Percentiles rank a stretch among this genome's conserved stretches.
Evolutionary conservation across 2,888 invertebrate genomes (phyloP).

Genomic region (Caenorhabditis macrosperma): DNA sequence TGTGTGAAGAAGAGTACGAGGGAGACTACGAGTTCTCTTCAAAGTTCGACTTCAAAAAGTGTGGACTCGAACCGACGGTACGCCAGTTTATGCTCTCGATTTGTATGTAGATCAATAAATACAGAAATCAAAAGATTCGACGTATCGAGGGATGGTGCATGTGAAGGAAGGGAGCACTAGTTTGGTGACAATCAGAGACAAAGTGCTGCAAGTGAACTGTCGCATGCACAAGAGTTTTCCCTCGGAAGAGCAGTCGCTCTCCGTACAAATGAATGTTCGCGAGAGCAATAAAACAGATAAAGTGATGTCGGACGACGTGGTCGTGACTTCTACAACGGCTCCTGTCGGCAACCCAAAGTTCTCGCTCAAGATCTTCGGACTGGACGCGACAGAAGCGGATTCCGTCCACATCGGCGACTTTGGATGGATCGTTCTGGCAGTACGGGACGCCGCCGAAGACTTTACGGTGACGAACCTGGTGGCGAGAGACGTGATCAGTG

Average conservation of each 20-base stretch:
- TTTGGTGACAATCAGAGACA: slow-evolving; percentile 74
- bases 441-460: slow-evolving; percentile 33
- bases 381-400: slow-evolving; percentile 46
- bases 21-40: slow-evolving; percentile 65
- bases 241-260: slow-evolving; percentile 50
- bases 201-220: slow-evolving; percentile 70
- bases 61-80: slow-evolving; percentile 65
- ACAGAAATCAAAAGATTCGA: slow-evolving; percentile 27
- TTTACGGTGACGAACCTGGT: slow-evolving; percentile 50
- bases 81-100: not conserved
- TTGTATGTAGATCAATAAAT: not conserved
- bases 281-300: slow-evolving; percentile 53
- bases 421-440: slow-evolving; percentile 58
- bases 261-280: slow-evolving; percentile 59
- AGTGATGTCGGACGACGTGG: slow-evolving; percentile 36
- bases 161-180: slow-evolving; percentile 76
- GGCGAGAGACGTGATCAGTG: slow-evolving; percentile 41
- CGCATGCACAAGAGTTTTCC: slow-evolving; percentile 46
- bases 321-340: slow-evolving; percentile 19
- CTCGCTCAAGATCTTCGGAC: slow-evolving; percentile 45
- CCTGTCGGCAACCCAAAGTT: slow-evolving; percentile 26
- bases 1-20: slow-evolving; percentile 63
- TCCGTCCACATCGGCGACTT: slow-evolving; percentile 56
- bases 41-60: slow-evolving; percentile 70
- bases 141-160: slow-evolving; percentile 57